Percentiles rank a stretch among this genome's conserved stretches.
These are phyloP conservation scores for Sipha maydis DNA, from an alignment of 2,888 invertebrate species.

Conservation along the genomic window DNA sequence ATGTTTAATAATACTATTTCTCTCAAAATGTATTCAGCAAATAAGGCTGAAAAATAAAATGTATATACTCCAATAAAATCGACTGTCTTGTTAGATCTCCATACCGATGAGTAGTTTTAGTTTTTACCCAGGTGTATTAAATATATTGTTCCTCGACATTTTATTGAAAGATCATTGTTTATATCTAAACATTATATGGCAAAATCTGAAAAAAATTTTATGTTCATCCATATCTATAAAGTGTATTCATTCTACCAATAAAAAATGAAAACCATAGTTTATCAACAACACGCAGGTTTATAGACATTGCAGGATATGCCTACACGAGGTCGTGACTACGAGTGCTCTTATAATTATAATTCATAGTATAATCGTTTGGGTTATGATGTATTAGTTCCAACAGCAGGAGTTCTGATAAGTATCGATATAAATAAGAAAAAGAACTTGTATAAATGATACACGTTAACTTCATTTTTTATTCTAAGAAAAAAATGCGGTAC, in stretches of 20 bases:
- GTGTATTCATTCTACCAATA: not conserved
- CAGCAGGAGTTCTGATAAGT: slow-evolving; percentile 38
- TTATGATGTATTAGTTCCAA: slow-evolving; percentile 47
- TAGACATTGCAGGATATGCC: not conserved
- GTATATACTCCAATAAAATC: not conserved
- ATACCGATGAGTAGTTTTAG: not conserved
- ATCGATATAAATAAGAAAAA: slow-evolving; percentile 20
- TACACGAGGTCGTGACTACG: slow-evolving; percentile 43
- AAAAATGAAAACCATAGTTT: slow-evolving; percentile 15
- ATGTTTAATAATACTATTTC: not conserved
- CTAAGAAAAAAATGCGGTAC: not conserved
- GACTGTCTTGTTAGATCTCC: not conserved
- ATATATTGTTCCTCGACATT: not conserved
- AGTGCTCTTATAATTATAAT: slow-evolving; percentile 44
- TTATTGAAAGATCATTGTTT: not conserved
- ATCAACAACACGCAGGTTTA: not conserved
- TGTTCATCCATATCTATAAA: slow-evolving; percentile 1
- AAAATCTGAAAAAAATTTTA: not conserved
- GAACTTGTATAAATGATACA: not conserved
- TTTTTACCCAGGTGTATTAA: not conserved
- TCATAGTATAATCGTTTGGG: slow-evolving; percentile 16
- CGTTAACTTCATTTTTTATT: slow-evolving; percentile 9
- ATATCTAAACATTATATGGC: not conserved
- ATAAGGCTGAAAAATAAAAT: not conserved
- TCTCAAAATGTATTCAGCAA: not conserved